These are phyloP conservation scores for Sorex araneus DNA, from an alignment of 2,113 vertebrate species.

Conservation along the genomic window DNA sequence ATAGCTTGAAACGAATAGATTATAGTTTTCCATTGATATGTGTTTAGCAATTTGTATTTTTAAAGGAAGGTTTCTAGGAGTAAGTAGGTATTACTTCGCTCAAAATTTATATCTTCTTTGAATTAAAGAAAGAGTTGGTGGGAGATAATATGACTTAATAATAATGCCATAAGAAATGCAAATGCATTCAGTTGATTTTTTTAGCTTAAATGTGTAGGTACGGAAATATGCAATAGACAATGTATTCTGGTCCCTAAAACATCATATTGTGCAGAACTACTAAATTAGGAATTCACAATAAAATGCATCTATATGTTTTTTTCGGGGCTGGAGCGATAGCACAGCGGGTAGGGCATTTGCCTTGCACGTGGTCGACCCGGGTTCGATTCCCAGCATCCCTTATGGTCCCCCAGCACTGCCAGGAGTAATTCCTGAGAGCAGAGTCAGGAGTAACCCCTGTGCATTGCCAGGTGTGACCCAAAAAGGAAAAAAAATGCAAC, in stretches of 20 bases:
- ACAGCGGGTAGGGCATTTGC: too few relatives aligned
- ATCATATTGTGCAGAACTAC: background rate
- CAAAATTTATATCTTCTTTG: background rate
- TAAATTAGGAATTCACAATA: slow-evolving; percentile 7
- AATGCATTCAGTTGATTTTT: background rate
- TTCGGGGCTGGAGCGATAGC: too few relatives aligned
- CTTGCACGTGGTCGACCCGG: too few relatives aligned
- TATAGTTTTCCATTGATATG: background rate
- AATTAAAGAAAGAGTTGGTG: background rate
- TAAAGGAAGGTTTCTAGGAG: background rate
- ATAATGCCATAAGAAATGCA: background rate
- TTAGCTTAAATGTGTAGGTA: background rate
- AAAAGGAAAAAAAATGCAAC: background rate
- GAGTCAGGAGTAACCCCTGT: too few relatives aligned
- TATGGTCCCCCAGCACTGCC: too few relatives aligned
- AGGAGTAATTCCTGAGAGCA: too few relatives aligned
- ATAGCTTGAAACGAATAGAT: background rate
- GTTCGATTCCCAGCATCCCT: too few relatives aligned
- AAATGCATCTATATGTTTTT: background rate
- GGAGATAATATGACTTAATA: background rate
- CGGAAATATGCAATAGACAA: background rate
- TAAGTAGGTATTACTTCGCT: background rate
- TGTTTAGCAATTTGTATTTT: background rate
- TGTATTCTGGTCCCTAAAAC: slow-evolving; percentile 1
- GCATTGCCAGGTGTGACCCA: too few relatives aligned